Conservation (phyloP, 2,888 invertebrate genomes). For the Spodoptera littoralis region DNA sequence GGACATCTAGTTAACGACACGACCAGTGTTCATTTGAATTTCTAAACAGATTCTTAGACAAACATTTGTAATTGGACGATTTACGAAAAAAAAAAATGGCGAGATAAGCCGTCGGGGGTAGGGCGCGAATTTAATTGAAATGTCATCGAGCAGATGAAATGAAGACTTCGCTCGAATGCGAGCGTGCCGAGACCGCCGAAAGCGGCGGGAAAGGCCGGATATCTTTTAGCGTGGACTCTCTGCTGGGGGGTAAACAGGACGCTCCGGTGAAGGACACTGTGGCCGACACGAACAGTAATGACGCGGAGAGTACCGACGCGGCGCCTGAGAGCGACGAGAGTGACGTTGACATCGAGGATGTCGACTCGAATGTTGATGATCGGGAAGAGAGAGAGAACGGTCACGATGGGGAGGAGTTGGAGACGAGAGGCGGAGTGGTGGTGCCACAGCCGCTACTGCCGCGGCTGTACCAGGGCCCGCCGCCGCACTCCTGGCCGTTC, state of each 20-base stretch:
- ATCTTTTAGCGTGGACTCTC: slow-evolving; percentile 92
- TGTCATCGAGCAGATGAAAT: slow-evolving; percentile 85
- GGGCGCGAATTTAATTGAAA: slow-evolving; percentile 57
- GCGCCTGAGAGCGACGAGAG: slow-evolving; percentile 82
- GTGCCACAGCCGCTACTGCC: slow-evolving; percentile 91
- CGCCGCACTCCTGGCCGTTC: slow-evolving; percentile 89
- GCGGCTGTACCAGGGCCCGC: slow-evolving; percentile 87
- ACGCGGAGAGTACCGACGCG: slow-evolving; percentile 79
- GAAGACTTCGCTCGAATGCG: slow-evolving; percentile 88
- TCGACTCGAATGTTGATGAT: slow-evolving; percentile 81
- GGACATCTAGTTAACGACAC: slow-evolving; percentile 39
- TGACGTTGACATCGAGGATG: slow-evolving; percentile 86
- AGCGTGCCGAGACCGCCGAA: slow-evolving; percentile 85
- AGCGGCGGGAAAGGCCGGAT: slow-evolving; percentile 90
- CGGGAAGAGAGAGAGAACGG: slow-evolving; percentile 81
- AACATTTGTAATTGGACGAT: slow-evolving; percentile 11
- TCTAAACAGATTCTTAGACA: slow-evolving; percentile 19
- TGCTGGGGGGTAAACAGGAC: slow-evolving; percentile 83
- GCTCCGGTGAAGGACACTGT: slow-evolving; percentile 67
- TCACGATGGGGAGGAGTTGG: slow-evolving; percentile 83
- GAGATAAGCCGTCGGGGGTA: slow-evolving; percentile 46
- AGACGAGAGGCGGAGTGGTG: slow-evolving; percentile 87
- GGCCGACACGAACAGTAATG: slow-evolving; percentile 76
- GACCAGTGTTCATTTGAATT: slow-evolving; percentile 48
- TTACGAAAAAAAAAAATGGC: slow-evolving; percentile 29